phyloP scores from a whole-genome alignment of 2,113 vertebrate species.

The Peromyscus californicus region DNA sequence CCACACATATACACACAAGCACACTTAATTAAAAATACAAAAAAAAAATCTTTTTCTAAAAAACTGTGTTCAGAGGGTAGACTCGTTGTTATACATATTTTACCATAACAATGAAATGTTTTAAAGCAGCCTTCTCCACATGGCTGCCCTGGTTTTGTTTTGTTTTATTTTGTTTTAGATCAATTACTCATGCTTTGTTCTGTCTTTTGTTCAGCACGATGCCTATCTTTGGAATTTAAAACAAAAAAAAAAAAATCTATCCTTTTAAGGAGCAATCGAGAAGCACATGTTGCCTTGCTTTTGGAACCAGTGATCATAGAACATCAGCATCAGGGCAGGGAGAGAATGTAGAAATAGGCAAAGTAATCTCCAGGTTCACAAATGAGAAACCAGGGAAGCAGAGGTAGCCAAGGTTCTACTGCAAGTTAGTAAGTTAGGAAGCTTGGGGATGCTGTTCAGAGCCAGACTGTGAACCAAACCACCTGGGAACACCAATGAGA shows the following conservation, averaged over 20 bases:
- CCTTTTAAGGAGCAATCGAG: background rate
- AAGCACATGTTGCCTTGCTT: background rate
- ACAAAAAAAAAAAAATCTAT: background rate
- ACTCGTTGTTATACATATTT: background rate
- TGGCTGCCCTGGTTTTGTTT: background rate
- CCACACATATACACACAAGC: background rate
- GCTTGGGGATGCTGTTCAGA: background rate
- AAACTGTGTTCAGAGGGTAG: background rate
- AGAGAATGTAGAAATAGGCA: background rate
- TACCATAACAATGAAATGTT: background rate
- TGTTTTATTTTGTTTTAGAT: background rate
- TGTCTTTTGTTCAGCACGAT: background rate
- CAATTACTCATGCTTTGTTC: background rate
- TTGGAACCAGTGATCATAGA: constrained; percentile 23
- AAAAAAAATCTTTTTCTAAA: too few relatives aligned
- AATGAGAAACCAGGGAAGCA: background rate
- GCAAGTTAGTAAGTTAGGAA: background rate
- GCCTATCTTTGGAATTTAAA: constrained; percentile 8
- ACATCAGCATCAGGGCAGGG: background rate
- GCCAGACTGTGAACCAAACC: background rate
- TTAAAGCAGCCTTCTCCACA: background rate
- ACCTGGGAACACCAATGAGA: background rate
- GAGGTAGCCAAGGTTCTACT: background rate
- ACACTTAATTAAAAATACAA: background rate
- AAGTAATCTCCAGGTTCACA: background rate